Percentiles rank a stretch among this genome's conserved stretches.
Conservation (phyloP, 1,140 invertebrate species). For the Lordiphosa collinella region DNA sequence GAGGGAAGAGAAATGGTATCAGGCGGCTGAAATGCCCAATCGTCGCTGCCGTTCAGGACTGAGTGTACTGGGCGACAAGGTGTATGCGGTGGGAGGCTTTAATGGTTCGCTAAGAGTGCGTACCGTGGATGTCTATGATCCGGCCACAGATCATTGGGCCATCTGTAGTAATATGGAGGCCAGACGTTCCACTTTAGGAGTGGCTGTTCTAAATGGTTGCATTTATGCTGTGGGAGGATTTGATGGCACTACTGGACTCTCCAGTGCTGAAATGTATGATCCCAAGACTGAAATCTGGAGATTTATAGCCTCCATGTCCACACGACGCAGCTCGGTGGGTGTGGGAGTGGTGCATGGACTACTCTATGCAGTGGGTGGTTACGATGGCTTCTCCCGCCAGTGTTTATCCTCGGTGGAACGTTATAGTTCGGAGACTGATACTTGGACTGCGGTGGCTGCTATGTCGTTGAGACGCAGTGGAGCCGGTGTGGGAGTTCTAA, state of each 20-base stretch:
- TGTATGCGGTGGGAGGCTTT: constrained; percentile 95
- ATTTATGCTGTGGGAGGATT: constrained; percentile 97
- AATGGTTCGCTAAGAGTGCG: constrained; percentile 95
- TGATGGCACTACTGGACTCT: constrained; percentile 95
- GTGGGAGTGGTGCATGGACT: constrained; percentile 82
- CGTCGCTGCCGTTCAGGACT: constrained; percentile 91
- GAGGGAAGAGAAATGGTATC: constrained; percentile 89
- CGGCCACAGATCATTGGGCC: constrained; percentile 90
- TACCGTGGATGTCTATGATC: constrained; percentile 95
- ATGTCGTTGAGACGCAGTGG: constrained; percentile 94
- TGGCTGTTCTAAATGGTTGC: constrained; percentile 92
- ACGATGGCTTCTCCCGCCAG: constrained; percentile 93
- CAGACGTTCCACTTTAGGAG: constrained; percentile 93
- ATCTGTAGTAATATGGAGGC: constrained; percentile 93
- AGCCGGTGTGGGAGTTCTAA: constrained; percentile 93
- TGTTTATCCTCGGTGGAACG: constrained; percentile 95
- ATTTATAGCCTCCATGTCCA: constrained; percentile 92
- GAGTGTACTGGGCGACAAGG: constrained; percentile 91
- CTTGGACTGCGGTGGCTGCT: constrained; percentile 90
- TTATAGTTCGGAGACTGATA: constrained; percentile 91
- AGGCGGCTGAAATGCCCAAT: constrained; percentile 92
- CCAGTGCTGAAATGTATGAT: constrained; percentile 95
- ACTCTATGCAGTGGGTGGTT: constrained; percentile 88
- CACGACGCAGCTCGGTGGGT: constrained; percentile 94
- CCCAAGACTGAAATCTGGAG: constrained; percentile 90